Percentiles rank a stretch among this genome's conserved stretches.
These are phyloP conservation scores for Pardalotus punctatus DNA, from an alignment of 2,113 vertebrate species.

Conservation along the genomic window DNA sequence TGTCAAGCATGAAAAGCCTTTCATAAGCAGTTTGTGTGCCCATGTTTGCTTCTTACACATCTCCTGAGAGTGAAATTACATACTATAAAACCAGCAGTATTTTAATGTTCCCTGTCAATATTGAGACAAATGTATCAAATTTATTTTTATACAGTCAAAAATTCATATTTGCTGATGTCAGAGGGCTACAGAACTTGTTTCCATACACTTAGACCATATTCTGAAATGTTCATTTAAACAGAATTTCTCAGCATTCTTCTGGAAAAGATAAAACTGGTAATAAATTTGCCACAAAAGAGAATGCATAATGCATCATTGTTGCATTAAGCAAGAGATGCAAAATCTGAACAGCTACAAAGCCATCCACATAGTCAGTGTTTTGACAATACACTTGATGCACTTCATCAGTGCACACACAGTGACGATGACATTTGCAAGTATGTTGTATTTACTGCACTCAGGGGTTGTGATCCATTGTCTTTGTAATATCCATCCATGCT, in stretches of 20 bases:
- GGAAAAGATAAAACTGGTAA: not conserved
- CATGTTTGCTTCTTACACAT: not conserved
- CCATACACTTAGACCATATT: not conserved
- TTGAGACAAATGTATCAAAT: not conserved
- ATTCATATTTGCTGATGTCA: not conserved
- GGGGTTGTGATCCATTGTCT: not conserved
- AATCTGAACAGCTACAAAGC: not conserved
- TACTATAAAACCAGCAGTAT: not conserved
- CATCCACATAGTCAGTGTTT: not conserved
- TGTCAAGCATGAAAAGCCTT: not conserved
- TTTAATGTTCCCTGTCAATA: not conserved
- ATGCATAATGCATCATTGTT: not conserved
- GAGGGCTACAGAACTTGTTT: not conserved
- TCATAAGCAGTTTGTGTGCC: not conserved
- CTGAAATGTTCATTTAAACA: not conserved
- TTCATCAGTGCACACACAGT: not conserved
- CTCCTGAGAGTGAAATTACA: not conserved
- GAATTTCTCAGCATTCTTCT: not conserved
- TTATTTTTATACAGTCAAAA: not conserved
- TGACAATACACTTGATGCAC: not conserved
- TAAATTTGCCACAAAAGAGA: not conserved
- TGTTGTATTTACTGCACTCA: not conserved
- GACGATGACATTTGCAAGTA: not conserved
- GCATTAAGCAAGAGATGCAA: not conserved
- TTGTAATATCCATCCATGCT: not conserved